A percentile compares a stretch with the other conserved stretches of the same genome.
Evolutionary conservation across 2,888 invertebrate species (phyloP).

Genomic region (Acanthoscelides obtectus): DNA sequence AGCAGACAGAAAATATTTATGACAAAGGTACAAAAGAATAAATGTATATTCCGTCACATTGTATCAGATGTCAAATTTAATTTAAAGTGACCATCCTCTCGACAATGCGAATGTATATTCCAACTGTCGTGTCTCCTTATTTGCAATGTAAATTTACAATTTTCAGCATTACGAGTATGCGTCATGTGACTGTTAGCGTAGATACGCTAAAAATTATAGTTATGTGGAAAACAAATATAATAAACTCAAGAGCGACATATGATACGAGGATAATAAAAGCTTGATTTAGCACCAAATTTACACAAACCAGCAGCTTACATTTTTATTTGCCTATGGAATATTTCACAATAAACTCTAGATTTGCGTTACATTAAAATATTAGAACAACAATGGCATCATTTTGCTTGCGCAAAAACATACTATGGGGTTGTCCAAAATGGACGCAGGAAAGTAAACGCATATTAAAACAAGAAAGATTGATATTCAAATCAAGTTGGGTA

Average conservation of each 20-base stretch:
- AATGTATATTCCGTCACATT: no score
- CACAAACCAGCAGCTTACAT: background rate
- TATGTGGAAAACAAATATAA: background rate
- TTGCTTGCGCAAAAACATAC: no score
- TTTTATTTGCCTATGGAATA: background rate
- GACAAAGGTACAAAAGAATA: no score
- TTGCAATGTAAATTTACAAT: background rate
- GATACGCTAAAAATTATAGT: background rate
- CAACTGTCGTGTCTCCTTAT: background rate
- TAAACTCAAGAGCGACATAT: background rate
- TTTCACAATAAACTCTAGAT: background rate
- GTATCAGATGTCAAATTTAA: no score
- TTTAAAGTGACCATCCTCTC: no score
- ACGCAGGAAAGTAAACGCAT: no score
- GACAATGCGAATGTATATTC: background rate
- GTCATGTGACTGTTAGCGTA: background rate
- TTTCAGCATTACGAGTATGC: background rate
- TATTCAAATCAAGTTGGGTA: no score
- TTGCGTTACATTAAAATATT: background rate
- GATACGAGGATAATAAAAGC: background rate
- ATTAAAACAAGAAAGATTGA: no score
- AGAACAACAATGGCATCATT: background rate
- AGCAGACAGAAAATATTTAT: no score
- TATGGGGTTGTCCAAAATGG: no score
- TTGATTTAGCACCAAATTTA: conserved; percentile 5